A percentile compares a stretch with the other conserved stretches of the same genome.
Conservation (phyloP, 2,113 vertebrate species). For the Globicephala melas region DNA sequence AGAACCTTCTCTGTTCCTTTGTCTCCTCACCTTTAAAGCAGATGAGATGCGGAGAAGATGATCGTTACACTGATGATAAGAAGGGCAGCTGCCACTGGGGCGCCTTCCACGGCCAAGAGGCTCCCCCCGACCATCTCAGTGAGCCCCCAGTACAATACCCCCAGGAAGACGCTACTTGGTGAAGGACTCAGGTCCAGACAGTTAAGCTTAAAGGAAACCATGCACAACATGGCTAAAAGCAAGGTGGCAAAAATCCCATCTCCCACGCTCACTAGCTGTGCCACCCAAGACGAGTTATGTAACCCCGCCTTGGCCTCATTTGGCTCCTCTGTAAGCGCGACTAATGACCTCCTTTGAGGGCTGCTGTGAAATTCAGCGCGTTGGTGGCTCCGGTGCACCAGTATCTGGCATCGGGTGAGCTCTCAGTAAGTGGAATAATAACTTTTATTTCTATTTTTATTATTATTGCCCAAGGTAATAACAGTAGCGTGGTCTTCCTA, state of each 20-base stretch:
- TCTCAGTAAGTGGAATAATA: background rate
- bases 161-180: accelerated
- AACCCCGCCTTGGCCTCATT: background rate
- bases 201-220: background rate
- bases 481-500: constrained; percentile 34
- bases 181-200: background rate
- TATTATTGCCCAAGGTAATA: constrained; percentile 63
- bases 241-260: background rate
- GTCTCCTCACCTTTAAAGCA: background rate
- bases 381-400: accelerated
- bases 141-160: accelerated
- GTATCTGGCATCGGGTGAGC: background rate
- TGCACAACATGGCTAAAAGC: background rate
- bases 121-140: accelerated
- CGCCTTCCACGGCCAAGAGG: accelerated
- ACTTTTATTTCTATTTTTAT: constrained; percentile 70
- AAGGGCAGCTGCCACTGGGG: background rate
- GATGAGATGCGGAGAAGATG: background rate
- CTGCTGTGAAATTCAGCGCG: background rate
- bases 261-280: background rate
- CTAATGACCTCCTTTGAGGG: accelerated
- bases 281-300: background rate
- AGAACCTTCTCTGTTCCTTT: background rate
- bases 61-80: accelerated
- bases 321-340: background rate